Percentiles rank a stretch among this genome's conserved stretches.
phyloP scores from a whole-genome alignment of 2,888 invertebrate species.

The Agonopterix subpropinquella region DNA sequence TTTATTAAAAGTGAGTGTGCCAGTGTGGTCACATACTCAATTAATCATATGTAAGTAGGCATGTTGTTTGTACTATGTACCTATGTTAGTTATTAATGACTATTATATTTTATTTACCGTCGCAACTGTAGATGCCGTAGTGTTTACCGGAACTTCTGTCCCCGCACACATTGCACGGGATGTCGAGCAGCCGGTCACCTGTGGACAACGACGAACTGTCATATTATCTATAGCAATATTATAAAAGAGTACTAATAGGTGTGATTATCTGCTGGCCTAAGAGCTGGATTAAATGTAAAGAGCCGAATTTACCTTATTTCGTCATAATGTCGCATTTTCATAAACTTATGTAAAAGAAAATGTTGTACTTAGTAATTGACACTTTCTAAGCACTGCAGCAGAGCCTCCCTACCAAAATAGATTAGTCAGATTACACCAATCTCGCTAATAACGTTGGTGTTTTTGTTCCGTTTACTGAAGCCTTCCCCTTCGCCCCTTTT shows the following conservation, averaged over 20 bases:
- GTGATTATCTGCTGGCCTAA: too few species aligned
- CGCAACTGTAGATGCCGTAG: constrained; percentile 99
- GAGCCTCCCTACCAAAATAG: constrained; percentile 67
- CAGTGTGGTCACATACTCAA: too few species aligned
- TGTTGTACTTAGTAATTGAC: constrained; percentile 41
- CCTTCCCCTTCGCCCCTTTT: constrained; percentile 65
- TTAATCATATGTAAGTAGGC: too few species aligned
- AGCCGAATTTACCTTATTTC: too few species aligned
- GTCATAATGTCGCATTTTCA: too few species aligned
- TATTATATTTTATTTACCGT: constrained; percentile 81
- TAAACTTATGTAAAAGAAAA: too few species aligned
- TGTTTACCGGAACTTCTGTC: constrained; percentile 99
- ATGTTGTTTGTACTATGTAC: too few species aligned
- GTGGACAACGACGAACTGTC: constrained; percentile 11
- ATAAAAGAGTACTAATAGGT: too few species aligned
- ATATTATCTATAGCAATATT: too few species aligned
- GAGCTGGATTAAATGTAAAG: too few species aligned
- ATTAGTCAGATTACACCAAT: constrained; percentile 76
- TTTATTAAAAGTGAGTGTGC: too few species aligned
- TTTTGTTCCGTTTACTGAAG: constrained; percentile 72
- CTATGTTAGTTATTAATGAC: neutral
- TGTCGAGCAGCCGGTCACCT: constrained; percentile 98
- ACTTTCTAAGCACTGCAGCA: constrained; percentile 40
- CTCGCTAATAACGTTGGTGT: constrained; percentile 74
- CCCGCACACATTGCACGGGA: constrained; percentile 99